Percentiles rank a stretch among this genome's conserved stretches.
phyloP scores from a whole-genome alignment of 37 sponge, comb jelly and placozoan genomes.

The Sycon ciliatum region DNA sequence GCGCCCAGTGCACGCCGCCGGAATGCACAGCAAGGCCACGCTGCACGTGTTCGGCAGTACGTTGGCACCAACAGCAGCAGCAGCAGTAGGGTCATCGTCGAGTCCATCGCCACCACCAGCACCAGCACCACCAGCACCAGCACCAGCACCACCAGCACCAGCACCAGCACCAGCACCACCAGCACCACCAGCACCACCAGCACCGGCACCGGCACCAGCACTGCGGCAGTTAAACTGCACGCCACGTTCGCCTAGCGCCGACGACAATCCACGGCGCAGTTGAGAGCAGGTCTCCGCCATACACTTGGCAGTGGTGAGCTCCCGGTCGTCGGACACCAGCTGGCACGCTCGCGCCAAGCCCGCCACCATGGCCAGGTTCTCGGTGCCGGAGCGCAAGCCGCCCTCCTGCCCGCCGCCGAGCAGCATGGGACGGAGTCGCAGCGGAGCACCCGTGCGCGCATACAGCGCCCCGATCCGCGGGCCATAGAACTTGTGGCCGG shows the following conservation, averaged over 20 bases:
- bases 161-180: too few species aligned
- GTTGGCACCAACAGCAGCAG: too few species aligned
- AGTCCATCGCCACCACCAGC: too few species aligned
- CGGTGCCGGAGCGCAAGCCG: slow-evolving; percentile 72
- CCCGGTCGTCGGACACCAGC: slow-evolving; percentile 32
- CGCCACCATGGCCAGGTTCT: slow-evolving; percentile 87
- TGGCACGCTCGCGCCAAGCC: slow-evolving; percentile 70
- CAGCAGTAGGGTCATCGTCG: too few species aligned
- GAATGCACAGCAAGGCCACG: too few species aligned
- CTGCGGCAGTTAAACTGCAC: slow-evolving; percentile 31
- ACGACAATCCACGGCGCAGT: slow-evolving; percentile 25
- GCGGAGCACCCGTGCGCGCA: slow-evolving; percentile 28
- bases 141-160: too few species aligned
- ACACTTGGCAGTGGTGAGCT: slow-evolving; percentile 18
- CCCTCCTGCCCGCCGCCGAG: slow-evolving; percentile 81
- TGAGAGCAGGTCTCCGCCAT: slow-evolving; percentile 9
- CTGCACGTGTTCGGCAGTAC: too few species aligned
- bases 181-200: neutral
- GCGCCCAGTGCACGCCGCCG: too few species aligned
- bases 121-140: too few species aligned
- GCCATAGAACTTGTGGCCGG: slow-evolving; percentile 94
- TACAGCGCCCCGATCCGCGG: slow-evolving; percentile 80
- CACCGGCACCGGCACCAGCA: neutral
- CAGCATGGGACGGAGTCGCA: slow-evolving; percentile 57
- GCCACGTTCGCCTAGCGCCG: too few species aligned